phyloP scores from a whole-genome alignment of 2,888 invertebrate species.

The Phalera bucephala region DNA sequence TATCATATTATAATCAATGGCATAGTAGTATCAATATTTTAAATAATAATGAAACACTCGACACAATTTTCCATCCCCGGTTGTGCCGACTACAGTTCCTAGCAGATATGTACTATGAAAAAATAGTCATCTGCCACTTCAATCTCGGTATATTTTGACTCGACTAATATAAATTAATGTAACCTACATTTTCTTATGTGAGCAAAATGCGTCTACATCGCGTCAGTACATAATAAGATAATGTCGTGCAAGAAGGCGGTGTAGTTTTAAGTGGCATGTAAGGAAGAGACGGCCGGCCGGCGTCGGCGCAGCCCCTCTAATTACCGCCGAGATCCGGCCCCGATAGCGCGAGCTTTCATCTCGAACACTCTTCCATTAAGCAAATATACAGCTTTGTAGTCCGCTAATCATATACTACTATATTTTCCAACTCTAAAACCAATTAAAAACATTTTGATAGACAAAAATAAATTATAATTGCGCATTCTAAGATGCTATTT shows the following conservation, averaged over 20 bases:
- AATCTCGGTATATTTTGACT: no score
- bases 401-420: slow-evolving; percentile 72
- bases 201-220: no score
- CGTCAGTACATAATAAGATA: slow-evolving; percentile 55
- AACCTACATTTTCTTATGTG: no score
- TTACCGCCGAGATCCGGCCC: slow-evolving; percentile 64
- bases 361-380: slow-evolving; percentile 79
- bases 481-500: slow-evolving; percentile 48
- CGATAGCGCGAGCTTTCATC: slow-evolving; percentile 80
- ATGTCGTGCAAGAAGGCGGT: slow-evolving; percentile 58
- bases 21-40: no score
- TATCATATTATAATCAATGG: no score
- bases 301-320: slow-evolving; percentile 62
- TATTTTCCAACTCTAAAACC: slow-evolving; percentile 72
- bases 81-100: no score
- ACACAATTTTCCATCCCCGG: no score
- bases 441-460: slow-evolving; percentile 82
- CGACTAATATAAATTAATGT: no score
- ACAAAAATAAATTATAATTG: slow-evolving; percentile 74
- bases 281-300: slow-evolving; percentile 62
- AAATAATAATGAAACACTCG: no score
- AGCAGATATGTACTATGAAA: no score
- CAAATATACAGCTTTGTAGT: slow-evolving; percentile 79
- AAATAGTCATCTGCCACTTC: no score
- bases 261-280: slow-evolving; percentile 79